Evolutionary conservation across 2,113 vertebrate genomes (phyloP).

Genomic region (Buteo buteo): DNA sequence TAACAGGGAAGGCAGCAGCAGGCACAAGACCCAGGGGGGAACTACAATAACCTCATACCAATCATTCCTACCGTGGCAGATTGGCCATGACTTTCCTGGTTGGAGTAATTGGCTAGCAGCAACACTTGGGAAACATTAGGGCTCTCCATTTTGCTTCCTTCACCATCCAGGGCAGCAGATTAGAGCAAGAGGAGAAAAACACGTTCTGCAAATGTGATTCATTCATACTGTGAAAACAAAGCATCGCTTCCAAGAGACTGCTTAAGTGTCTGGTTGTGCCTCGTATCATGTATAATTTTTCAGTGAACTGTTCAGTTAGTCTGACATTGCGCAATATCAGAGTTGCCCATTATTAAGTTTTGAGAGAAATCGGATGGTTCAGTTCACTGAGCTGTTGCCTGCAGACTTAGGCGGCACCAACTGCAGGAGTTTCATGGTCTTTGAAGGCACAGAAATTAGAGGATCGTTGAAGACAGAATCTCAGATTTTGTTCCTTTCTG

Average conservation of each 20-base stretch:
- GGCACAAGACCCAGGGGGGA: not conserved
- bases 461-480: not conserved
- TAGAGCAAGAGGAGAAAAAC: not conserved
- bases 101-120: not conserved
- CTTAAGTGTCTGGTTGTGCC: not conserved
- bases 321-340: accelerated
- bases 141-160: not conserved
- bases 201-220: not conserved
- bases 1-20: not conserved
- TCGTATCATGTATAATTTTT: not conserved
- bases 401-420: not conserved
- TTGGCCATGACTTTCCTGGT: not conserved
- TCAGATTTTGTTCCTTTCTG: not conserved
- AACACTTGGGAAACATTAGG: not conserved
- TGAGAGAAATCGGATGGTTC: not conserved
- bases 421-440: not conserved
- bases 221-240: not conserved
- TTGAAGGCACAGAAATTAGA: not conserved
- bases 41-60: not conserved
- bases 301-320: not conserved
- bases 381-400: not conserved
- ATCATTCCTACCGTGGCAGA: not conserved
- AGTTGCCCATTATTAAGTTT: not conserved
- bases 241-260: not conserved
- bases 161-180: not conserved